These are phyloP conservation scores for Philypnodon macrostomus DNA, from an alignment of 2,797 vertebrate genomes.

Conservation along the genomic window DNA sequence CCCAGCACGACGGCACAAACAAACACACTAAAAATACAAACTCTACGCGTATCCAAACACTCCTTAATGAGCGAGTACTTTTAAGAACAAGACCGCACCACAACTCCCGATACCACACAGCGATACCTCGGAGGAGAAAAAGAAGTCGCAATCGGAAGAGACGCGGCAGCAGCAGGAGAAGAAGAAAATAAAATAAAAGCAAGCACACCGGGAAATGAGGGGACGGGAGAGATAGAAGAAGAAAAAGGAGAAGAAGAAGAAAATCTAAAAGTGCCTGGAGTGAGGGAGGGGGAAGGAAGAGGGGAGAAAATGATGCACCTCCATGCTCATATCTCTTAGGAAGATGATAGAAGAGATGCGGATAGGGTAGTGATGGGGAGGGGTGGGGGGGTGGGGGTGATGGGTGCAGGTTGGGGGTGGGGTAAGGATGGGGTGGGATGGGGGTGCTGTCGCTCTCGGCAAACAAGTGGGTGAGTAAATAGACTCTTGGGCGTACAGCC, in stretches of 20 bases:
- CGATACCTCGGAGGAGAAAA: constrained; percentile 82
- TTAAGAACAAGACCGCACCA: constrained; percentile 77
- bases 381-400: constrained; percentile 46
- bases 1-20: constrained; percentile 70
- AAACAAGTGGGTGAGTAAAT: constrained; percentile 78
- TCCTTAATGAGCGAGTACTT: constrained; percentile 83
- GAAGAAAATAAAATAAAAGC: no score
- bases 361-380: constrained; percentile 32
- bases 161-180: constrained; percentile 61
- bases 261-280: constrained; percentile 76
- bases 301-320: constrained; percentile 75
- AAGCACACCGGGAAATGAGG: constrained; percentile 73
- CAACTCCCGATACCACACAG: constrained; percentile 71
- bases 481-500: constrained; percentile 74
- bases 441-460: constrained; percentile 73
- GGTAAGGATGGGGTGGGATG: constrained; percentile 42
- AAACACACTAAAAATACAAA: constrained; percentile 85
- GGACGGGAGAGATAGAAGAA: constrained; percentile 40
- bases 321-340: constrained; percentile 79
- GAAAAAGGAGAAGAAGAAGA: constrained; percentile 70
- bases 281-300: constrained; percentile 64
- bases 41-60: constrained; percentile 84
- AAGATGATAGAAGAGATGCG: constrained; percentile 72
- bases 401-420: constrained; percentile 39
- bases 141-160: constrained; percentile 75